Conservation (phyloP, 2,113 vertebrate species). For the Salminus brasiliensis region DNA sequence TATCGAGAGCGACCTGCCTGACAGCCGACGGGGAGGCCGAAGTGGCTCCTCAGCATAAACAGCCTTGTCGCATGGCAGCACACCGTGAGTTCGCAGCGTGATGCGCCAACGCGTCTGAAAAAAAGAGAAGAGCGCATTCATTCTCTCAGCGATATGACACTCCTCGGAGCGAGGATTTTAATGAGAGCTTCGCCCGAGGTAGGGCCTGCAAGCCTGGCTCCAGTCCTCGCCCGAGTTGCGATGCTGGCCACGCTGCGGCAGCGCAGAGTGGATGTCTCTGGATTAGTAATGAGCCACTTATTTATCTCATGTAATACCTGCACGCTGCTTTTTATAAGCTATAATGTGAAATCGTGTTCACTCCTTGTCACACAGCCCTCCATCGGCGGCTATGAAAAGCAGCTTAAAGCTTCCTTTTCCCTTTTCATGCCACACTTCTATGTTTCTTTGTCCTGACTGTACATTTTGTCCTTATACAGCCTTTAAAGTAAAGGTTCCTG, state of each 20-base stretch:
- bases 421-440: background rate
- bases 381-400: background rate
- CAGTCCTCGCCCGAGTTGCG: background rate
- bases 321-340: slow-evolving; percentile 9
- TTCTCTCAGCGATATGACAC: background rate
- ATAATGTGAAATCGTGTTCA: slow-evolving; percentile 20
- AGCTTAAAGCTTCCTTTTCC: background rate
- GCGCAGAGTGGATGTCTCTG: background rate
- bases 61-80: background rate
- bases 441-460: no score
- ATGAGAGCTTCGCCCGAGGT: background rate
- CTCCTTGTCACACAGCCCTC: background rate
- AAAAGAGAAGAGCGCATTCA: background rate
- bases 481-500: background rate
- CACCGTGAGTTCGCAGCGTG: background rate
- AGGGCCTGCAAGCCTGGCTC: background rate
- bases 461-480: background rate
- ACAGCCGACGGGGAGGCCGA: background rate
- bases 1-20: background rate
- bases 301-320: background rate
- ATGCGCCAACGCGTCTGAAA: no score
- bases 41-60: slow-evolving; percentile 1
- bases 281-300: slow-evolving; percentile 17
- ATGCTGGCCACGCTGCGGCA: background rate
- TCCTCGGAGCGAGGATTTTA: background rate